phyloP scores from a whole-genome alignment of 1,140 invertebrate genomes.

The Physella acuta region DNA sequence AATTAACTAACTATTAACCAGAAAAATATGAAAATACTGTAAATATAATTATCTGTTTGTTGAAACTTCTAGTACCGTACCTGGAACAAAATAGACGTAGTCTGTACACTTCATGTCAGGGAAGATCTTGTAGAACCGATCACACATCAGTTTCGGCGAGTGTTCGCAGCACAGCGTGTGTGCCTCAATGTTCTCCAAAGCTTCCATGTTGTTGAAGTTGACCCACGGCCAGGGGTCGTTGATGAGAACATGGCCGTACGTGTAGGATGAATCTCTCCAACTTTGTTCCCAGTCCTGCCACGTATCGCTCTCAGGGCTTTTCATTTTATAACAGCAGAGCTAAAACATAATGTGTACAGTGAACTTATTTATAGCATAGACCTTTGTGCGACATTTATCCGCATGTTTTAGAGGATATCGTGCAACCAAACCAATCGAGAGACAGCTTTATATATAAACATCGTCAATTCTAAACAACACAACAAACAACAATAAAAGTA shows the following conservation, averaged over 20 bases:
- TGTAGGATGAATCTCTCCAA: not conserved
- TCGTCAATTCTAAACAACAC: no score
- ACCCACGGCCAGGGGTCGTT: not conserved
- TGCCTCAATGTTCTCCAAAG: slow-evolving; percentile 1
- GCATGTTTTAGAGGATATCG: no score
- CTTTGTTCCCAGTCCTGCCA: slow-evolving; percentile 5
- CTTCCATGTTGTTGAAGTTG: slow-evolving; percentile 2
- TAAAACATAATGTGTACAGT: no score
- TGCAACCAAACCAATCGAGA: no score
- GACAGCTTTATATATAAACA: no score
- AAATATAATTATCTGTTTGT: no score
- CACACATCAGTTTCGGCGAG: not conserved
- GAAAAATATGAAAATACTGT: no score
- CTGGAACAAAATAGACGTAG: slow-evolving; percentile 8
- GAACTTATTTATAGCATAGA: no score
- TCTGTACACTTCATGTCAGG: not conserved
- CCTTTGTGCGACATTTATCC: no score
- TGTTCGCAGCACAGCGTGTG: slow-evolving; percentile 5
- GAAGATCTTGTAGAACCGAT: slow-evolving; percentile 9
- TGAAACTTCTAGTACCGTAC: no score
- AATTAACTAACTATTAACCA: no score
- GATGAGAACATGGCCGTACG: not conserved
- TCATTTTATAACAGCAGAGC: slow-evolving; percentile 12
- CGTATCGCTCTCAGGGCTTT: not conserved
- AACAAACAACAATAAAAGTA: no score